Evolutionary conservation across 2,888 invertebrate species (phyloP), one percentile per base, ranked within the genome.

Genomic region (Thumatha senex): DNA sequence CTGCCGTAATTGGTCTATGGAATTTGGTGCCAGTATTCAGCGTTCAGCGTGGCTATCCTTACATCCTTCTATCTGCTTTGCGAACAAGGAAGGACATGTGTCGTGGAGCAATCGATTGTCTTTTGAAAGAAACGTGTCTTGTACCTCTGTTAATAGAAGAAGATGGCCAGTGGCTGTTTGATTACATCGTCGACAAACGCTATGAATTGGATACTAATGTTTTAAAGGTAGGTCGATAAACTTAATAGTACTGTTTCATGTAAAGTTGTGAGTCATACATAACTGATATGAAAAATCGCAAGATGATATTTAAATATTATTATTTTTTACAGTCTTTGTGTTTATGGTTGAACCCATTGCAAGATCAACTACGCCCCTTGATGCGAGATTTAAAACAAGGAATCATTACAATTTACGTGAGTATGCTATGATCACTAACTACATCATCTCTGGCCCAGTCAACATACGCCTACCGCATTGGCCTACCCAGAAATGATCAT

Each of bases 151-250:
- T 92, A 48, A 54, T 90, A 15, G 84, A 89, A 56, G 85, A 86
- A 82, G 82, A 88, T 75, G 73, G 92, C 66, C 86, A 92, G 70
- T 82, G 90, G 88, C 67, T 91, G 0, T 86, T 91, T 62, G 88
- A 92, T 60, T 93, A 92, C 70, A 82, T 94, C 18, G 78, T 85
- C 31, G 86, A 87, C 31, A 92, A 92, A 59, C 88, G 93, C 46
- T 76, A 87, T 34, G 78, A 85, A 36, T 90, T 93, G 52, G 93
- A 93, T 67, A 87, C 86, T 13, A 84, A 80, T 47, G 84, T 93
- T 64, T 81, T 94, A 47, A 93, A 93, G 89, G 94, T 94, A 78
- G 71, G 11, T 47, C 39, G 12, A 2, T 11, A 9, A 57, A 15
- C n/a, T n/a, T n/a, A n/a, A n/a, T n/a, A n/a, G 14, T 34, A 40